Base-by-base conservation (phyloP, 2,888 invertebrate species). In the Colostygia pectinataria region DNA sequence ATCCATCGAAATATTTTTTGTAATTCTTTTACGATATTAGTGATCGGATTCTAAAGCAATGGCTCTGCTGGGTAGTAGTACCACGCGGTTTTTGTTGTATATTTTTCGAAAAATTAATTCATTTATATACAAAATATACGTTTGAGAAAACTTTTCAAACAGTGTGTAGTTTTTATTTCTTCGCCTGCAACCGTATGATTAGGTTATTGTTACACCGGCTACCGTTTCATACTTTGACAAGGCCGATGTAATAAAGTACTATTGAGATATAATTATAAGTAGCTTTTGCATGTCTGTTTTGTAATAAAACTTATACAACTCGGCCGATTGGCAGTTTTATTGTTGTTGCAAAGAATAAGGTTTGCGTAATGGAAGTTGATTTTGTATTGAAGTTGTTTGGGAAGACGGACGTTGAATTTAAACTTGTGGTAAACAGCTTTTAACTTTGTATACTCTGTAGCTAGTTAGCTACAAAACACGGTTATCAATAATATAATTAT, bases 141-240 rank as follows among this genome's bases (percentile, higher is more conserved):
- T 3, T 3, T 27, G 5, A 6, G 10, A 13, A 18, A 47, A 28
- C 49, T 13, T n/a, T 2, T 0, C 1, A 34, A 5, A 0, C 71
- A 5, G 71, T 80, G 48, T 74, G 74, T 79, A 60, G 38, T 49
- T 7, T 50, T 43, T 66, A 71, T 72, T 68, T 69, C 9, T n/a
- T 14, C 3, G 9, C 10, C 71, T 68, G 77, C 74, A 68, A 68
- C 68, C 77, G 68, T 71, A 70, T 87, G 85, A 88, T 89, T 86
- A 83, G 80, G 76, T 72, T 71, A 86, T 89, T 88, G 87, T 87
- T 39, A 59, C 56, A 53, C 46, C 40, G 58, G 85, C 89, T 87
- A 88, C 89, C 81, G 88, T 88, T 85, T 77, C 58, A 46, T 74
- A 71, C 67, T 63, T 71, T 77, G 80, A 80, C 83, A 83, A 83